Evolutionary conservation across 1,140 invertebrate species (phyloP), one percentile per base, ranked within the genome.

Genomic region (Propsilocerus akamusi): DNA sequence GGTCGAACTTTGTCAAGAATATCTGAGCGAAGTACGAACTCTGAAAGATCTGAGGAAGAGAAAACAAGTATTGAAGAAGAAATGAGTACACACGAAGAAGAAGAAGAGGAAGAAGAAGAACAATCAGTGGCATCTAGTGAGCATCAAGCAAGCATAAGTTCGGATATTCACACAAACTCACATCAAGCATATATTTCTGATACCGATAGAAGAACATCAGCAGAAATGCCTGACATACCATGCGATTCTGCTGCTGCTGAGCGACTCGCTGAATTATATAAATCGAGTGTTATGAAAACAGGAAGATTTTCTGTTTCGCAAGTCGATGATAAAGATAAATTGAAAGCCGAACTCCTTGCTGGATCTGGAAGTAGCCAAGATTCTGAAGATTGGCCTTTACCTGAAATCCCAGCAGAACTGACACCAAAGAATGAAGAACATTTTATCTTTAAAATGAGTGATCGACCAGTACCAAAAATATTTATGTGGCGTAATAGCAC

Each of bases 21-120:
- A 58, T 88, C 84, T 3, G 86, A 91, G 67, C 70, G 85, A 22
- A 88, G 85, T 52, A 89, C 86, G 7, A 84, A 85, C 12, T 90
- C 86, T 1, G 86, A 88, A 58, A 81, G 83, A 59, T 81, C 79
- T 41, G 34, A 41, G 11, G 32, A 37, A 17, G 34, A 41, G 22
- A 71, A 73, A 58, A 72, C 76, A 3, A 83, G 80, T 58, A 77
- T 83, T 54, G 76, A 87, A 53, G 85, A 88, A 58, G 85, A 88
- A 64, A 84, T 85, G 0, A 86, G 84, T 25, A 81, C 85, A 34
- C 86, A 83, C 62, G 72, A 86, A 48, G 83, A 86, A 55, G 85
- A 87, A 58, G 83, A 86, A 59, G 28, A 30, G 28, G 28, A 30
- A 41, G 34, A 41, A 17, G 34, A 41, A 41, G 34, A 41, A 41